Evolutionary conservation across 1,140 invertebrate genomes (phyloP), one percentile per base, ranked within the genome.

Genomic region (Danaus plexippus): DNA sequence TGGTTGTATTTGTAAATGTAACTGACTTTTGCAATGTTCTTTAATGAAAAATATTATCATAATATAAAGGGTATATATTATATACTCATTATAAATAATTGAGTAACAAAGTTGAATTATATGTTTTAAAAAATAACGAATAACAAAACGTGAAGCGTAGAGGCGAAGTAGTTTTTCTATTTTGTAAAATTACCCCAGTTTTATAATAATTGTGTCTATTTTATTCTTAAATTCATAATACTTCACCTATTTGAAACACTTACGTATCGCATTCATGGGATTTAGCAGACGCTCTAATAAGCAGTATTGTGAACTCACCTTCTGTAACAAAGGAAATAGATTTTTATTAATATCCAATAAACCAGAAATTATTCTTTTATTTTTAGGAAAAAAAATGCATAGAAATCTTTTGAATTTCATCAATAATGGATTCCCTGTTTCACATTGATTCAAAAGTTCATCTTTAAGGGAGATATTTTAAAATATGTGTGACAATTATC

Each of bases 401-500:
- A 46, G 22, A 54, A 45, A 32, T 49, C 10, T 53, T 43, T 43
- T 59, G 22, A 32, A 54, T 50, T 50, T 44, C 43, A 61, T 60
- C 63, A 59, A 71, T 57, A 69, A 63, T 46, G 51, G 61, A 51
- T 59, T 64, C 61, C 44, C 55, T 59, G 43, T 67, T 69, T 75
- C 59, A 56, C 56, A 75, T 61, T 76, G 69, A 76, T 71, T 71
- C 70, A 72, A 69, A 68, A 66, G 55, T 54, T 64, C 50, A 64
- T 32, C 22, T 71, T 72, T 64, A 63, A 71, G 63, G 66, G 63
- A 67, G 71, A 67, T 67, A 73, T 74, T 82, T 75, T 84, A 81
- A 86, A 84, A 81, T 86, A 86, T 80, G 83, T 86, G 83, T 71
- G 83, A 86, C 81, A 86, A 86, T 86, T 86, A 86, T 85, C 78